Conservation (phyloP, 2,113 vertebrate genomes). For the Plecotus auritus region DNA sequence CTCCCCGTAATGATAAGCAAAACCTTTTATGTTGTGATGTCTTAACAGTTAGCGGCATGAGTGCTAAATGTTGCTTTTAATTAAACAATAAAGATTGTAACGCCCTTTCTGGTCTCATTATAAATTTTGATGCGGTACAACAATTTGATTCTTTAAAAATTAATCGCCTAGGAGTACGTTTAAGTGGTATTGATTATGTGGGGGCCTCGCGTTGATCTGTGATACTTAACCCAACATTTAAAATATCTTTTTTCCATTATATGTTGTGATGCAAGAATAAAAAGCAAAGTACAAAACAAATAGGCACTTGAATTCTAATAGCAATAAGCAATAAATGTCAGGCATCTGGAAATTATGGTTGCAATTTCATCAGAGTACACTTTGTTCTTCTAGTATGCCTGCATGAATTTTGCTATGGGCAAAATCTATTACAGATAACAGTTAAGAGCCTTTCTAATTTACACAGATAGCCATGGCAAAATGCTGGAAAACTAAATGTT, state of each 20-base stretch:
- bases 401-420: conserved; percentile 89
- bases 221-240: conserved; percentile 87
- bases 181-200: conserved; percentile 88
- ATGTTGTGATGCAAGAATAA: conserved; percentile 88
- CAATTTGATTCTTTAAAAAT: conserved; percentile 86
- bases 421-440: conserved; percentile 91
- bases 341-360: conserved; percentile 89
- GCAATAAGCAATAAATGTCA: conserved; percentile 91
- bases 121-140: conserved; percentile 82
- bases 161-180: conserved; percentile 85
- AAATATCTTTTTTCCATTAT: conserved; percentile 89
- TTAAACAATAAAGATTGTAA: conserved; percentile 87
- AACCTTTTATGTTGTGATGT: conserved; percentile 71
- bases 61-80: conserved; percentile 86
- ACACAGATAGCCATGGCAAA: conserved; percentile 83
- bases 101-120: conserved; percentile 81
- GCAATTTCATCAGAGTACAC: conserved; percentile 89
- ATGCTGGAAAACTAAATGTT: conserved; percentile 82
- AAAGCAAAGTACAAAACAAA: conserved; percentile 89
- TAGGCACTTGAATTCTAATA: conserved; percentile 91
- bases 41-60: conserved; percentile 74
- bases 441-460: conserved; percentile 90
- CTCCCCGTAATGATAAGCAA: conserved; percentile 68
- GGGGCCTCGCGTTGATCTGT: conserved; percentile 80
- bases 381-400: conserved; percentile 90